Evolutionary conservation across 1,140 invertebrate genomes (phyloP), one percentile per base, ranked within the genome.

Genomic region (Macrobrachium nipponense): DNA sequence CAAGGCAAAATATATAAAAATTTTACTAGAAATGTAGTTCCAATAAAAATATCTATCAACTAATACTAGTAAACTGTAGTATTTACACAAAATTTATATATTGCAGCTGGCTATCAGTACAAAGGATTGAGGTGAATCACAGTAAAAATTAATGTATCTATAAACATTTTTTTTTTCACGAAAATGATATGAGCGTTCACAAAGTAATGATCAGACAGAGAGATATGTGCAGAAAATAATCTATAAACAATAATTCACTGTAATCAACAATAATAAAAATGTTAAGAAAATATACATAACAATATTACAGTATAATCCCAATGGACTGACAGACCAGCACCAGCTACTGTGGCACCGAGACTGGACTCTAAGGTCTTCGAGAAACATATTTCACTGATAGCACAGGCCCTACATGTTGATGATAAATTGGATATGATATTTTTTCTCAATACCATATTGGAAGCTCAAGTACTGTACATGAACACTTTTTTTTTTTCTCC

Each of bases 271-370:
- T 62, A 86, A 80, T 80, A 86, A 79, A 61, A 86, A 62, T 73
- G 75, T 23, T 80, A 73, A 86, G 77, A 86, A 80, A 84, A 80
- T 68, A 79, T 62, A 70, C 61, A 62, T 80, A 86, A 79, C 77
- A 86, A 80, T 80, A 80, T 58, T 72, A 72, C n/a, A 73, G 27
- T 64, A n/a, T n/a, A 51, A 86, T 80, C 84, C 84, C 64, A 80
- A 60, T 68, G 60, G 78, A 86, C 84, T 86, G 84, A 86, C 66
- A 86, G 58, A 75, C 82, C 84, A 80, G 77, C 84, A 80, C 72
- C 77, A 86, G 84, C 72, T 86, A 86, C 44, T 86, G 84, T 86
- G 84, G 84, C 84, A 86, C 84, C 77, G 66, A 86, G 84, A 80
- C 84, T 80, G 77, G 77, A 86, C 80, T 86, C 77, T 60, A 79